Base-by-base conservation (phyloP, 2,113 vertebrate genomes). In the Telmatochromis sp. region DNA sequence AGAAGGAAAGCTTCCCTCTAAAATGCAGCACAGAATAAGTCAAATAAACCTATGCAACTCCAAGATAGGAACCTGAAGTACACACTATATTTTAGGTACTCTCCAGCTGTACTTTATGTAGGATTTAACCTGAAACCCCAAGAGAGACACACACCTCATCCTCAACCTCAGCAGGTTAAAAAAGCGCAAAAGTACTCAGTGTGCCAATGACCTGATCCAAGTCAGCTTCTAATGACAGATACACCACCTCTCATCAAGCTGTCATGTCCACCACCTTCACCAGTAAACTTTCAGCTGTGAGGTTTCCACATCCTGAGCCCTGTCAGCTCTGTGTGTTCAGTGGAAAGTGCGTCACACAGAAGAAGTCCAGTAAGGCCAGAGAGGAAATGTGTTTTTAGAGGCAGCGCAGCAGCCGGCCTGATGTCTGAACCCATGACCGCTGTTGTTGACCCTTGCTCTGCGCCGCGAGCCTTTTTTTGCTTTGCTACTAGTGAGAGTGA, bases 271-370 rank as follows among this genome's bases (percentile, higher is more conserved):
- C 57, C 87, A 55, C 57, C 87, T 45, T 87, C 88, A 63, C n/a
- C 82, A 88, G 63, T 58, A 80, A 86, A 83, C 19, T 23, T 33
- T 75, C 45, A 91, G 92, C 88, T 86, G 89, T 85, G 85, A 91
- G 83, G 9, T 94, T 86, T 93, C 89, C 90, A 93, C 93, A 89
- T 93, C 90, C 92, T 89, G 87, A 87, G 83, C 88, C 40, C 84
- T 87, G 88, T 88, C 88, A 85, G 57, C 40, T 21, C 85, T 63
- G 81, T 82, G 87, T 81, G 86, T 91, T 94, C 87, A 33, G 80
- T 91, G 86, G 89, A 95, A 95, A 87, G 85, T 90, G 89, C 83
- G 93, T 94, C 94, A 95, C 86, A 8, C 57, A 49, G 87, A 87
- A 68, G 82, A 49, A 88, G 92, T 91, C 83, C 92, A 91, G 92